Evolutionary conservation across 2,113 vertebrate species (phyloP).

Genomic region (Chaetorhynchus papuensis): DNA sequence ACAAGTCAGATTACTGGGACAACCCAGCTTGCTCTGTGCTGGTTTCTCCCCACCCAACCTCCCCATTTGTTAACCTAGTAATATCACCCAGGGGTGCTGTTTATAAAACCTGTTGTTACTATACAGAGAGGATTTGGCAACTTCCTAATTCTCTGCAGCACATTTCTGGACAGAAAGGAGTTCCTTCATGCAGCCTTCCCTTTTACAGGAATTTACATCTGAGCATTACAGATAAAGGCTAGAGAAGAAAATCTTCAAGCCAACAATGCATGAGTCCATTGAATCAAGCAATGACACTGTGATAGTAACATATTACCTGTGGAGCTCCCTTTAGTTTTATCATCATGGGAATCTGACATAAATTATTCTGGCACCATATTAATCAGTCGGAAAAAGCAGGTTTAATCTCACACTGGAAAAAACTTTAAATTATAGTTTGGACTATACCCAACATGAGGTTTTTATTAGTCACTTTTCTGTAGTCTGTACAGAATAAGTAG

Average conservation of each 20-base stretch:
- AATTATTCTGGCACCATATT: constrained; percentile 33
- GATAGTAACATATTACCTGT: neutral
- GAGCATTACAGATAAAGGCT: neutral
- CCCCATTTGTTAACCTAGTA: neutral
- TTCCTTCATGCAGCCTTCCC: neutral
- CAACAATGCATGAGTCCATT: neutral
- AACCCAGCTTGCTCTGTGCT: neutral
- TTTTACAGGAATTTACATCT: neutral
- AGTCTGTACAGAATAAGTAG: neutral
- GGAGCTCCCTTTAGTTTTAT: neutral
- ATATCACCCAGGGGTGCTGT: neutral
- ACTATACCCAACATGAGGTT: constrained; percentile 15
- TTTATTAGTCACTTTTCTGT: neutral
- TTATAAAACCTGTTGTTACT: neutral
- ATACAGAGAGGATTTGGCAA: neutral
- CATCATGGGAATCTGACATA: neutral
- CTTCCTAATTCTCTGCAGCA: neutral
- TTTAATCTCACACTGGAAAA: constrained; percentile 30
- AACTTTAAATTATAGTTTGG: constrained; percentile 20
- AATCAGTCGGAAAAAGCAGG: neutral
- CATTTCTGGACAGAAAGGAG: neutral
- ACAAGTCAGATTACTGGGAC: neutral
- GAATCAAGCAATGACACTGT: neutral
- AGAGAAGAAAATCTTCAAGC: neutral
- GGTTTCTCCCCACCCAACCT: neutral